Conservation (phyloP, 2,888 invertebrate species). For the Chrysolina oricalcia region DNA sequence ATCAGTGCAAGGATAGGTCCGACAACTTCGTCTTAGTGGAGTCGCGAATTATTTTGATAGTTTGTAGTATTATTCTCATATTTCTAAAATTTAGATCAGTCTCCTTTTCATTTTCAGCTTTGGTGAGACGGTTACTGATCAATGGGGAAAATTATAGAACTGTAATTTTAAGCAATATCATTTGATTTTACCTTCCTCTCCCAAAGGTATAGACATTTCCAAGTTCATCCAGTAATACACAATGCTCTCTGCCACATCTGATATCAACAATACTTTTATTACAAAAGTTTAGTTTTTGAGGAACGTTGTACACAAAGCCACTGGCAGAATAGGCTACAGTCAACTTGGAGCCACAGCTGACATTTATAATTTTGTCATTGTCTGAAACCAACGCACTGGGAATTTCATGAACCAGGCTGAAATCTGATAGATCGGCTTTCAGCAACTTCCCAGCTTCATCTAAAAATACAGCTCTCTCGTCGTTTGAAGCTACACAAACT, state of each 20-base stretch:
- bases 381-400: slow-evolving; percentile 53
- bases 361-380: slow-evolving; percentile 67
- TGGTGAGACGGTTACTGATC: no score
- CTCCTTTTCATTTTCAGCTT: no score
- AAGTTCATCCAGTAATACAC: slow-evolving; percentile 78
- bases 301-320: slow-evolving; percentile 78
- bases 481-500: slow-evolving; percentile 56
- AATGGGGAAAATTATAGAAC: no score
- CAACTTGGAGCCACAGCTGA: slow-evolving; percentile 72
- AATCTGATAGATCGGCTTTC: slow-evolving; percentile 58
- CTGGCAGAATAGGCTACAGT: slow-evolving; percentile 70
- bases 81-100: no score
- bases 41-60: no score
- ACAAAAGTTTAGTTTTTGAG: slow-evolving; percentile 75
- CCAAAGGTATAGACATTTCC: slow-evolving; percentile 90
- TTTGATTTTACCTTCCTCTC: slow-evolving; percentile 81
- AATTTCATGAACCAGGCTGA: slow-evolving; percentile 48
- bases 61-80: no score
- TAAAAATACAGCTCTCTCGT: slow-evolving; percentile 62
- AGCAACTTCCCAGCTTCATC: slow-evolving; percentile 58
- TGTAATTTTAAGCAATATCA: no score
- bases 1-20: no score
- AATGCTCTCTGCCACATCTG: slow-evolving; percentile 88
- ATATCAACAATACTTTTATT: slow-evolving; percentile 77
- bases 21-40: no score